A percentile compares a stretch with the other conserved stretches of the same genome.
Evolutionary conservation across 2,888 invertebrate genomes (phyloP).

Genomic region (Napeogenes sylphis): DNA sequence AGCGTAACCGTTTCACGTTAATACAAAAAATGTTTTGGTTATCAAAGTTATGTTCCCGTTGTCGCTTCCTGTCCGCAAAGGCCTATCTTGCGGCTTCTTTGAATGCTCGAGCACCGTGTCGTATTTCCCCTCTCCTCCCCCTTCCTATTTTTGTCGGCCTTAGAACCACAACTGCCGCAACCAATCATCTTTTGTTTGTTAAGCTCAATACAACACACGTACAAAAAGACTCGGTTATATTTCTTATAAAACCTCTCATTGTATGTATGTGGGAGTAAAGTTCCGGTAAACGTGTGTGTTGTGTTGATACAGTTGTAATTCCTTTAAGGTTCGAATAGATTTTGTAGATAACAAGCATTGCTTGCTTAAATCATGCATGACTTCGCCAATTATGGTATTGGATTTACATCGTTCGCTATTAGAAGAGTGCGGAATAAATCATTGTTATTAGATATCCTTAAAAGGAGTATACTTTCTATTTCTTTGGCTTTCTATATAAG

Average conservation of each 20-base stretch:
- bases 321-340: slow-evolving; percentile 24
- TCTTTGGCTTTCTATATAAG: slow-evolving; percentile 4
- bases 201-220: slow-evolving; percentile 58
- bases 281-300: slow-evolving; percentile 12
- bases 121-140: slow-evolving; percentile 35
- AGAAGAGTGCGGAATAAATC: slow-evolving; percentile 3
- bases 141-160: slow-evolving; percentile 20
- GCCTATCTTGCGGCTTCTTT: slow-evolving; percentile 67
- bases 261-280: slow-evolving; percentile 2
- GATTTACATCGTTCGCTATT: too few relatives aligned
- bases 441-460: slow-evolving; percentile 3
- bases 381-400: slow-evolving; percentile 1
- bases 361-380: slow-evolving; percentile 13
- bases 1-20: slow-evolving; percentile 5
- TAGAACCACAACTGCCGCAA: slow-evolving; percentile 36
- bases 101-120: slow-evolving; percentile 64
- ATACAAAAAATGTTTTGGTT: slow-evolving; percentile 27
- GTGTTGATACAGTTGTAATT: slow-evolving; percentile 26
- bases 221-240: slow-evolving; percentile 46
- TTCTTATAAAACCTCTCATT: slow-evolving; percentile 29
- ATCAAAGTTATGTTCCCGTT: slow-evolving; percentile 44
- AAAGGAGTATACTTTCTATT: slow-evolving; percentile 6
- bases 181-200: slow-evolving; percentile 70
- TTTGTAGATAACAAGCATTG: slow-evolving; percentile 17
- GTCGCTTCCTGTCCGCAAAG: slow-evolving; percentile 52